Evolutionary conservation across 2,888 invertebrate species (phyloP), one percentile per base, ranked within the genome.

Genomic region (Choreutis nemorana): DNA sequence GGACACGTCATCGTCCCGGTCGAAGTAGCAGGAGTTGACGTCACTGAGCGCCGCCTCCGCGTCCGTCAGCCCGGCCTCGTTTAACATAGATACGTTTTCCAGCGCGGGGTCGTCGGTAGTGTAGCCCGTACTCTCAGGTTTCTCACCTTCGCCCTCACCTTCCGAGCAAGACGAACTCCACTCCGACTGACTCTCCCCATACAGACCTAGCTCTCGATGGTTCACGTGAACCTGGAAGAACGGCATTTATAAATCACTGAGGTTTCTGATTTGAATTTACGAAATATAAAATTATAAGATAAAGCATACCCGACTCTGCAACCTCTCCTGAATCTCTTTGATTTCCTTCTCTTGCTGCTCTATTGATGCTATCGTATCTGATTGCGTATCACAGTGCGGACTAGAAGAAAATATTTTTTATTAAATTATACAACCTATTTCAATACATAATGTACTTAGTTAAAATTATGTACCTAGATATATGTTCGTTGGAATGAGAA

Each of bases 31-130:
- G 5, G 90, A 91, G 71, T 92, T 92, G 28, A 92, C 90, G 67
- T 92, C 92, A 48, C 91, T 91, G 34, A 92, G 79, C 14, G 91
- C 92, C 33, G 90, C 92, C 80, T 93, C 92, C 6, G 91, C 91
- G 71, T 92, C 92, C 2, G 91, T 92, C 24, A 92, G 82, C 5
- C 91, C 91, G 11, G 90, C 88, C 66, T 92, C 92, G 67, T 92
- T 91, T 10, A 91, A 66, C 82, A 92, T 86, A 22, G 91, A 91
- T 28, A 90, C 86, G 65, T 92, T 91, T 65, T 92, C 91, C 7
- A 91, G 75, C 9, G 90, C 91, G 1, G 91, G 91, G 65, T 92
- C 91, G 65, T 92, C 91, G 1, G 91, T 91, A n/a, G 89, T 90
- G 57, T 91, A 92, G 14, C 91, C 91, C 1, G 90, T 89, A 39